Evolutionary conservation across 1,140 invertebrate species (phyloP).

Genomic region (Drosophila nasuta): DNA sequence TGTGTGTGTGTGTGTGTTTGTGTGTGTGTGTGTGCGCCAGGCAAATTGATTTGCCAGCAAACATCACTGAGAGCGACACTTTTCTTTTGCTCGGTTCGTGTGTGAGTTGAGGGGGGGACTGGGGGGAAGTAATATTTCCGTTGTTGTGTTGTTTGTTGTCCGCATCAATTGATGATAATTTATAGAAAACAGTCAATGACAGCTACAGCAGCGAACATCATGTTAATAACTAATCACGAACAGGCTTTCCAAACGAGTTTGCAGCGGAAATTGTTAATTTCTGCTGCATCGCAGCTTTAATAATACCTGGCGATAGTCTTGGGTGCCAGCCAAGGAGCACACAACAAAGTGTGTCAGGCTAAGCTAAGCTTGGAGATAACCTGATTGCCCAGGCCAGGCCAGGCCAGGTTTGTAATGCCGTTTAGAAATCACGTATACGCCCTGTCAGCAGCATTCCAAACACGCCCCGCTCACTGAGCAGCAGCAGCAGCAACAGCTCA

Average conservation of each 20-base stretch:
- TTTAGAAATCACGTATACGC: constrained; percentile 46
- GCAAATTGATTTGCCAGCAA: constrained; percentile 50
- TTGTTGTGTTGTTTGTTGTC: constrained; percentile 27
- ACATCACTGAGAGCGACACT: constrained; percentile 27
- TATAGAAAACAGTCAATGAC: constrained; percentile 53
- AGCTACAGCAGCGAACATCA: constrained; percentile 44
- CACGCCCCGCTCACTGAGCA: constrained; percentile 25
- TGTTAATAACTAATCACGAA: constrained; percentile 55
- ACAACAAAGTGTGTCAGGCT: constrained; percentile 18
- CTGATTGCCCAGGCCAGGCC: neutral
- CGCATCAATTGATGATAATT: constrained; percentile 52
- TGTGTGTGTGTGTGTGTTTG: no score
- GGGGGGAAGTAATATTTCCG: constrained; percentile 19
- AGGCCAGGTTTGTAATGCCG: constrained; percentile 1
- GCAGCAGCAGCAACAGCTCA: neutral
- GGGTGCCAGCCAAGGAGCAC: neutral
- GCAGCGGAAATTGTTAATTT: constrained; percentile 55
- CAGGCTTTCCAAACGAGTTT: constrained; percentile 55
- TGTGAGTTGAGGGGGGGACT: neutral
- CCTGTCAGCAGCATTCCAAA: constrained; percentile 35
- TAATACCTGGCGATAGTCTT: neutral
- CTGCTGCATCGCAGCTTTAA: constrained; percentile 27
- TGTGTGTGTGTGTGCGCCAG: constrained; percentile 21
- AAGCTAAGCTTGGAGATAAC: neutral
- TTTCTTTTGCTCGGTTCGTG: constrained; percentile 9